Evolutionary conservation across 2,888 invertebrate genomes (phyloP).

Genomic region (Apotomis betuletana): DNA sequence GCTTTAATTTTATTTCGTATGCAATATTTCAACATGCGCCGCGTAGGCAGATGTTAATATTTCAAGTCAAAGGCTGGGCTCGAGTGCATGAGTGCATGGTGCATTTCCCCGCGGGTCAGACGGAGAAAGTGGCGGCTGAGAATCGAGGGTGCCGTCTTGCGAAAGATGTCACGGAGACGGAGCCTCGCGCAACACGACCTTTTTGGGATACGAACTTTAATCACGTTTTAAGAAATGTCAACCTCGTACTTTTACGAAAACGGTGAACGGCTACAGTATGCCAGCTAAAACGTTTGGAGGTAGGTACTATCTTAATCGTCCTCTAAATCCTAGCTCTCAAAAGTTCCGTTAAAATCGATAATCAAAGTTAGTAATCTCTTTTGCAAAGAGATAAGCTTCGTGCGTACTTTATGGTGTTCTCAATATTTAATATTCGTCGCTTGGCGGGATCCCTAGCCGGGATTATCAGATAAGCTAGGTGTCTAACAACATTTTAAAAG

Average conservation of each 20-base stretch:
- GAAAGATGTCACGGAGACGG: slow-evolving; percentile 57
- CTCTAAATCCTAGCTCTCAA: slow-evolving; percentile 54
- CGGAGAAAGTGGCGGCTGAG: slow-evolving; percentile 70
- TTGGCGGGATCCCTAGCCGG: slow-evolving; percentile 48
- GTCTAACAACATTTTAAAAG: slow-evolving; percentile 21
- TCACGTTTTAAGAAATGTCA: slow-evolving; percentile 26
- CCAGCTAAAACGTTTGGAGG: slow-evolving; percentile 40
- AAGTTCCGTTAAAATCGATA: slow-evolving; percentile 64
- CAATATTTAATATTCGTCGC: slow-evolving; percentile 60
- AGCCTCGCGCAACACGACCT: slow-evolving; percentile 53
- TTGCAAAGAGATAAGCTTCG: slow-evolving; percentile 63
- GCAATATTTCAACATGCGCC: slow-evolving; percentile 28
- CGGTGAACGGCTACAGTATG: slow-evolving; percentile 5
- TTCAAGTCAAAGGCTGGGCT: slow-evolving; percentile 41
- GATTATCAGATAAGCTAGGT: slow-evolving; percentile 45
- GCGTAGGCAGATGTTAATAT: slow-evolving; percentile 40
- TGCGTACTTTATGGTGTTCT: slow-evolving; percentile 57
- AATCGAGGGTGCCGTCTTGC: slow-evolving; percentile 70
- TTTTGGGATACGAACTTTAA: slow-evolving; percentile 50
- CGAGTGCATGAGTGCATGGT: slow-evolving; percentile 52
- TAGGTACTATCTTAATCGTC: slow-evolving; percentile 55
- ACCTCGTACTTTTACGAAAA: slow-evolving; percentile 7
- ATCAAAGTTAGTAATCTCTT: slow-evolving; percentile 65
- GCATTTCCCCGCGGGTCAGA: slow-evolving; percentile 59
- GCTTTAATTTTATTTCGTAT: slow-evolving; percentile 22